phyloP scores from a whole-genome alignment of 2,888 invertebrate genomes.

The Macaria notata region DNA sequence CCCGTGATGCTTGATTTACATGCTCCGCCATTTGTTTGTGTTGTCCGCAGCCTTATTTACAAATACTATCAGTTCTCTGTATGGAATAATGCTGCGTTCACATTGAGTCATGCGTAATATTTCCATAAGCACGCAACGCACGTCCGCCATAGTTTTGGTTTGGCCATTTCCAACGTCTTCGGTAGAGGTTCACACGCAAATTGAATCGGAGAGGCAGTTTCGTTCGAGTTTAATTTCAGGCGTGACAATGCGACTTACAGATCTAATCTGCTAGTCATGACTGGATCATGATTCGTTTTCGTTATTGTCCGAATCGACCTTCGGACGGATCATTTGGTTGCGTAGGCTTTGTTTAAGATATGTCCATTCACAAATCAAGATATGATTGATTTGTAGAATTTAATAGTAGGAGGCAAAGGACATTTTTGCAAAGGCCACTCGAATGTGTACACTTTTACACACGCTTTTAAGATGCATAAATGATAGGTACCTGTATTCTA shows the following conservation, averaged over 20 bases:
- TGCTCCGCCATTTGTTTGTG: conserved; percentile 28
- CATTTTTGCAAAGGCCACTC: no score
- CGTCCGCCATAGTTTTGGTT: conserved; percentile 32
- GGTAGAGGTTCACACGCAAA: conserved; percentile 24
- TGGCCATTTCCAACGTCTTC: conserved; percentile 26
- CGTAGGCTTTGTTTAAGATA: no score
- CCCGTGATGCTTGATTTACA: conserved; percentile 33
- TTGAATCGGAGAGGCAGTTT: conserved; percentile 17
- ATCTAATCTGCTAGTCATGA: conserved; percentile 11
- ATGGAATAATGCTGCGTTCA: conserved; percentile 29
- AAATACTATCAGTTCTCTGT: conserved; percentile 33
- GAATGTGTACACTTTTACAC: no score
- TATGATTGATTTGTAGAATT: no score
- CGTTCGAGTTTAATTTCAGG: conserved; percentile 5
- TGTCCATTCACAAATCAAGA: neutral
- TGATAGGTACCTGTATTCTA: no score
- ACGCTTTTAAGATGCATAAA: no score
- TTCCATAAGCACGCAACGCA: conserved; percentile 26
- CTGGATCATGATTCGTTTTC: neutral
- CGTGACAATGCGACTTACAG: neutral
- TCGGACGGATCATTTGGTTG: neutral
- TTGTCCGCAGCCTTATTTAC: conserved; percentile 32
- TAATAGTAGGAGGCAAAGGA: no score
- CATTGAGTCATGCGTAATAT: conserved; percentile 30
- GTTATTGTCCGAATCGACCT: conserved; percentile 10